Base-by-base conservation (phyloP, 2,113 vertebrate species). In the Pseudorasbora parva region DNA sequence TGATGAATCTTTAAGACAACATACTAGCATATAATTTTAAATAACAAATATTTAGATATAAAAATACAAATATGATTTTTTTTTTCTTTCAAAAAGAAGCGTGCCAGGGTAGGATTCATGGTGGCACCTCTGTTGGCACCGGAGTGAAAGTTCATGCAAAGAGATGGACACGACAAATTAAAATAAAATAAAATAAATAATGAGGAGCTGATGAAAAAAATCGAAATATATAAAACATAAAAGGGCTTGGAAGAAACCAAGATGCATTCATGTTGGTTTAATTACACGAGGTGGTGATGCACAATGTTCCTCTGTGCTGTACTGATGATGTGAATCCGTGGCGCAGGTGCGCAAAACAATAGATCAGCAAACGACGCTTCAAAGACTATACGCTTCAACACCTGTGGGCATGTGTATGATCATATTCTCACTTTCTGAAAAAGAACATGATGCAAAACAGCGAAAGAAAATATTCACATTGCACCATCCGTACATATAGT, bases 11-110 rank as follows among this genome's bases (percentile, higher is more conserved):
- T 88, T 95, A 96, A 93, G 91, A 96, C 93, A 91, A 93, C 93
- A 94, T 90, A 96, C 94, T 92, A 96, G 95, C 95, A 96, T 95
- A 95, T 96, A 86, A 92, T 95, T 95, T 94, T 91, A 93, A 93
- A 94, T 97, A 96, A 96, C 95, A 97, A 97, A 96, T 95, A 97
- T 96, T 96, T 94, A 95, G 94, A 96, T 97, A 96, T 96, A 97
- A 97, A 97, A 97, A 97, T 97, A 97, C 96, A 97, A 97, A 97
- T 96, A 95, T 96, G 94, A 96, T 89, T 95, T 93, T 95, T 90
- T 96, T 77, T 54, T 33, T 54, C 7, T 37, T 37, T 37, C 37
- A 95, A 96, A 97, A 97, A 97, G 94, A 96, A 97, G 93, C 95
- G 94, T 96, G 95, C 95, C 92, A 91, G 93, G 94, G 92, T 93